Percentiles rank a stretch among this genome's conserved stretches.
Evolutionary conservation across 2,797 vertebrate genomes (phyloP).

Genomic region (Halcyon badia): DNA sequence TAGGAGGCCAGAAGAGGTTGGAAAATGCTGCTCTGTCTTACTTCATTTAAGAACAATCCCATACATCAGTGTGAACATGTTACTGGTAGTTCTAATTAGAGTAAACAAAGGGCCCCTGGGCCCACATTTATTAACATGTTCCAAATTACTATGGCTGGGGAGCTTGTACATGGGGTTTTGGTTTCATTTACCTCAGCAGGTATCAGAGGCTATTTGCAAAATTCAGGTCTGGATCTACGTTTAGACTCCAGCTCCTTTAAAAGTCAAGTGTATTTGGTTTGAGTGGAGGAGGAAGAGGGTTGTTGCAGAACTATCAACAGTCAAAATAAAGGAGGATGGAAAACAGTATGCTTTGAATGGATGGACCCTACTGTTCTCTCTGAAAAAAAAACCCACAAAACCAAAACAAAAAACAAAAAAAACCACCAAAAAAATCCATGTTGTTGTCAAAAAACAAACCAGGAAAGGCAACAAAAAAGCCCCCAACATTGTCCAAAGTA

Average conservation of each 20-base stretch:
- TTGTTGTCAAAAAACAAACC: background rate
- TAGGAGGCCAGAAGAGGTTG: background rate
- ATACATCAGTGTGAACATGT: background rate
- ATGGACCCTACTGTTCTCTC: background rate
- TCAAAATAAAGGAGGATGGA: background rate
- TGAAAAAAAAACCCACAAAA: background rate
- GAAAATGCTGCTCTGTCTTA: background rate
- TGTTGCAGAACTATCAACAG: background rate
- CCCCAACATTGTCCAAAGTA: background rate
- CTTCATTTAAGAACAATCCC: background rate
- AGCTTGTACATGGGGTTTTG: background rate
- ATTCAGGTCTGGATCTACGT: background rate
- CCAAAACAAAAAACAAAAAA: no score
- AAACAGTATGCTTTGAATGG: background rate
- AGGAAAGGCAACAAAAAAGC: background rate
- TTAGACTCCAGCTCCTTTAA: background rate
- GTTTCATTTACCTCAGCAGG: background rate
- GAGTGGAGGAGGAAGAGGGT: background rate
- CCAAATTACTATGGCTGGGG: background rate
- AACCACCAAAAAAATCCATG: fast-evolving
- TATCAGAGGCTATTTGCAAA: background rate
- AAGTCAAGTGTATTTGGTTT: background rate
- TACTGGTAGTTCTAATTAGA: background rate
- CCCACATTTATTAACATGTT: background rate
- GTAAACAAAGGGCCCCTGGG: background rate